phyloP scores from a whole-genome alignment of 2,797 vertebrate species.

The Sebastes variabilis region DNA sequence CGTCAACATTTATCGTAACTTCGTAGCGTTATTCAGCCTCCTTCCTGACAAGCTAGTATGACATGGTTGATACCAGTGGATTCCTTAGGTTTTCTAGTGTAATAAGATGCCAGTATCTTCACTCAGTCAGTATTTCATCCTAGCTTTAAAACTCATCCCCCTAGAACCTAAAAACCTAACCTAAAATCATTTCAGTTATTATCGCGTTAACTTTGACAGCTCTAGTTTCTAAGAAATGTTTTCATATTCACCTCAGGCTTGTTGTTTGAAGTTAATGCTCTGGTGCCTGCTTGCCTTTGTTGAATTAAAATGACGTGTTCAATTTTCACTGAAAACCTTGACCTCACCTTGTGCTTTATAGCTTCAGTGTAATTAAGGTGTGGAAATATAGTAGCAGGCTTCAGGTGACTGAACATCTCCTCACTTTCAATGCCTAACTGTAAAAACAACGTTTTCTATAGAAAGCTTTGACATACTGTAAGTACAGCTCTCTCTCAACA shows the following conservation, averaged over 20 bases:
- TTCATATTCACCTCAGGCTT: not conserved
- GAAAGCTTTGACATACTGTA: not conserved
- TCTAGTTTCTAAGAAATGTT: not conserved
- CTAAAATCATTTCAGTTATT: too few relatives aligned
- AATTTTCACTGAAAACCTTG: not conserved
- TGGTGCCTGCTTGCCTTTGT: not conserved
- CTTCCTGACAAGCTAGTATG: too few relatives aligned
- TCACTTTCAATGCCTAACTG: not conserved
- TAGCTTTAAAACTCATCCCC: too few relatives aligned
- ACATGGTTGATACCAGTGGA: too few relatives aligned
- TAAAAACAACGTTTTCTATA: not conserved
- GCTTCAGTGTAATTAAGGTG: conserved; percentile 11
- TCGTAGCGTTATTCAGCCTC: too few relatives aligned
- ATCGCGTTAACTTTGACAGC: too few relatives aligned
- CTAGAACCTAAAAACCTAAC: too few relatives aligned
- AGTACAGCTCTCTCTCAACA: not conserved
- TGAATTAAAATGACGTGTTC: not conserved
- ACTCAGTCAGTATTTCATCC: too few relatives aligned
- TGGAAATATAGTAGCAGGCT: conserved; percentile 20
- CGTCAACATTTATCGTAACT: too few relatives aligned
- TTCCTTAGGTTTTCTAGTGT: too few relatives aligned
- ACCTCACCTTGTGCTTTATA: conserved; percentile 1
- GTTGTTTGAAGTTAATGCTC: not conserved
- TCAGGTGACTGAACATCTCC: not conserved
- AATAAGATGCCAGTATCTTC: too few relatives aligned